Evolutionary conservation across 1,140 invertebrate species (phyloP).

Genomic region (Aphaenogaster ashmeadi): DNA sequence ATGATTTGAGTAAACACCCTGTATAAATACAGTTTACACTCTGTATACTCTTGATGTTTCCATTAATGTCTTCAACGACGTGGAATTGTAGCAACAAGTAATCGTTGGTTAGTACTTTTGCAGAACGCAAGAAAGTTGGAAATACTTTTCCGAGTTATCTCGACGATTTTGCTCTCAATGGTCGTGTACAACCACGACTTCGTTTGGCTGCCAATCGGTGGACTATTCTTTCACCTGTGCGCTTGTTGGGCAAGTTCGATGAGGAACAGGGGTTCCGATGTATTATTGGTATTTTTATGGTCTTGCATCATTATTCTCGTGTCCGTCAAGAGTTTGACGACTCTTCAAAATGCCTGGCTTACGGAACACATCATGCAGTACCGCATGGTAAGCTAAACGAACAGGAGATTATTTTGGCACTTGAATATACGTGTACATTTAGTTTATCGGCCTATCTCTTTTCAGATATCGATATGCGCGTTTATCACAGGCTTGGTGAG

Average conservation of each 20-base stretch:
- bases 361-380: constrained; percentile 77
- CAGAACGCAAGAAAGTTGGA: constrained; percentile 78
- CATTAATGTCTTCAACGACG: neutral
- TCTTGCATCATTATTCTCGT: constrained; percentile 76
- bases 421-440: constrained; percentile 18
- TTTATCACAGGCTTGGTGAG: constrained; percentile 80
- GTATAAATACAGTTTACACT: too few species aligned
- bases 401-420: constrained; percentile 24
- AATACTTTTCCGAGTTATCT: constrained; percentile 76
- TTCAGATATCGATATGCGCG: constrained; percentile 75
- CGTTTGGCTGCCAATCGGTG: constrained; percentile 78
- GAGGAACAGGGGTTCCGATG: constrained; percentile 72
- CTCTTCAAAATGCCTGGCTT: constrained; percentile 72
- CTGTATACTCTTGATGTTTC: neutral
- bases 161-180: constrained; percentile 77
- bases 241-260: constrained; percentile 68
- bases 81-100: constrained; percentile 36
- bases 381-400: constrained; percentile 78
- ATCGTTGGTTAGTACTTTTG: constrained; percentile 60
- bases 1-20: too few species aligned
- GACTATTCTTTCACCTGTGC: constrained; percentile 80
- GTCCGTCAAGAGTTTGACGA: constrained; percentile 70
- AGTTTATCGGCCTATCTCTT: constrained; percentile 47
- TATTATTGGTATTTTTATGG: constrained; percentile 82
- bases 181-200: constrained; percentile 75